Conservation (phyloP, 2,888 invertebrate genomes). For the Scaptomyza caliginosa region DNA sequence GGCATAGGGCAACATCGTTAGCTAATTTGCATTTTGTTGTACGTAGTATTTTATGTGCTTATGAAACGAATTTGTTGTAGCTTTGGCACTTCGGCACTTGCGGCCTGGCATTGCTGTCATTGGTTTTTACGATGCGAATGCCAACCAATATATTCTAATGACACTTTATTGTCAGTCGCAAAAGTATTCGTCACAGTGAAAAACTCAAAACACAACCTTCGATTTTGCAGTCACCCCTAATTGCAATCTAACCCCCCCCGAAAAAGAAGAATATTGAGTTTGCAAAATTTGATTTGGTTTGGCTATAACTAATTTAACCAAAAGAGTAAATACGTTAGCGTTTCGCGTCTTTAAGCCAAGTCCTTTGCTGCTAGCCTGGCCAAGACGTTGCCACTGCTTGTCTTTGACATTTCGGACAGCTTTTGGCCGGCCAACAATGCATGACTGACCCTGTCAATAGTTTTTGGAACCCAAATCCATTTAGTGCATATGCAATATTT, state of each 20-base stretch:
- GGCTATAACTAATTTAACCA: slow-evolving; percentile 10
- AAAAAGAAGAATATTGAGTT: neutral
- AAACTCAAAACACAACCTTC: slow-evolving; percentile 27
- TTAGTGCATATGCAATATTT: slow-evolving; percentile 75
- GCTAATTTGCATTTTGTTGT: slow-evolving; percentile 75
- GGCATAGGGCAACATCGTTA: slow-evolving; percentile 41
- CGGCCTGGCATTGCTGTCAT: slow-evolving; percentile 45
- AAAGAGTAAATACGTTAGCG: slow-evolving; percentile 10
- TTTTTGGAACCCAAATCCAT: slow-evolving; percentile 58
- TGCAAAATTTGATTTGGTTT: slow-evolving; percentile 14
- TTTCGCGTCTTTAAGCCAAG: slow-evolving; percentile 10
- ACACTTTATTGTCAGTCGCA: slow-evolving; percentile 56
- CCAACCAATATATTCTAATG: slow-evolving; percentile 68
- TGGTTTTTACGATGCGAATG: slow-evolving; percentile 69
- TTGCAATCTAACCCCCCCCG: slow-evolving; percentile 25
- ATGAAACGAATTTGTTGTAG: slow-evolving; percentile 80
- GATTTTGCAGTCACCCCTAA: slow-evolving; percentile 54
- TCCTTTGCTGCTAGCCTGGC: slow-evolving; percentile 6
- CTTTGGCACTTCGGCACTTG: slow-evolving; percentile 60
- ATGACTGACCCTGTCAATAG: slow-evolving; percentile 78
- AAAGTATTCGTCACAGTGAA: slow-evolving; percentile 74
- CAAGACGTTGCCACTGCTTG: slow-evolving; percentile 32
- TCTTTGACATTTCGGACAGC: slow-evolving; percentile 64
- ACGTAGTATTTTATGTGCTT: slow-evolving; percentile 63
- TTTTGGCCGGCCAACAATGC: slow-evolving; percentile 78